Evolutionary conservation across 1,140 invertebrate species (phyloP).

Genomic region (Eurytemora carolleeae): DNA sequence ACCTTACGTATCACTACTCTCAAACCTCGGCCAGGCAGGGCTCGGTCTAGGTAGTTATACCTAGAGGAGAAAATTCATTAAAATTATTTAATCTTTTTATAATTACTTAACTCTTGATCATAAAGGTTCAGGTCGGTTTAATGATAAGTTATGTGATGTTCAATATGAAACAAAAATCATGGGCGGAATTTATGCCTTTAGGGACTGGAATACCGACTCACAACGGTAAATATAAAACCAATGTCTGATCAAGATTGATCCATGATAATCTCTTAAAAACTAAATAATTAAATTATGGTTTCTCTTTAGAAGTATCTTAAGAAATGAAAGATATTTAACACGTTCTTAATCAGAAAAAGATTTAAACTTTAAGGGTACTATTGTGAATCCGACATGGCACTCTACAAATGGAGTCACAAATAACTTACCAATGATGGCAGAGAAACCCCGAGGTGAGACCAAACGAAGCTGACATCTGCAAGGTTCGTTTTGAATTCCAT

Average conservation of each 20-base stretch:
- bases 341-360: neutral
- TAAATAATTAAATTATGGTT: neutral
- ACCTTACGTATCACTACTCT: conserved; percentile 59
- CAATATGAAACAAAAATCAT: no score
- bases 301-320: neutral
- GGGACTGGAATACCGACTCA: no score
- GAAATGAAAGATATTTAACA: neutral
- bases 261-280: neutral
- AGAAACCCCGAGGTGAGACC: conserved; percentile 56
- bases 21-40: conserved; percentile 43
- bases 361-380: no score
- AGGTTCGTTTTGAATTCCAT: neutral
- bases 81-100: conserved; percentile 1
- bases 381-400: no score
- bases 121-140: neutral
- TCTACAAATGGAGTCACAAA: neutral
- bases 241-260: neutral
- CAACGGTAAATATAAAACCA: neutral
- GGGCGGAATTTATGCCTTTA: neutral
- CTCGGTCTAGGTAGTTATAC: conserved; percentile 47
- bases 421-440: conserved; percentile 52
- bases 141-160: neutral
- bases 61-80: conserved; percentile 20
- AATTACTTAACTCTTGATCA: neutral
- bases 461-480: conserved; percentile 31